Base-by-base conservation (phyloP, 2,888 invertebrate genomes). In the Alsophila aescularia region DNA sequence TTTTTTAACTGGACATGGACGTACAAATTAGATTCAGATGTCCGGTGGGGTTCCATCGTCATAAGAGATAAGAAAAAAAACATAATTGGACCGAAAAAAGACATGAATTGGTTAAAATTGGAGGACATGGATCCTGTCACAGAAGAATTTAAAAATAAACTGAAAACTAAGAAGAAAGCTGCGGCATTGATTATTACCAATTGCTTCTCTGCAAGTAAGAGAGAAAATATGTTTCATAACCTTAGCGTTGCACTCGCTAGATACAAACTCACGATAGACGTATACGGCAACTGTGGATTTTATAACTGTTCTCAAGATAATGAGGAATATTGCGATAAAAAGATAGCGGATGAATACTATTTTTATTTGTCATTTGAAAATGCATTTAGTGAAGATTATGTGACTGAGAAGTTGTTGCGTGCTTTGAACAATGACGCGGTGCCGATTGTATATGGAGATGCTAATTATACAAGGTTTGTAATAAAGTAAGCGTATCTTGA, bases 101-200 rank as follows among this genome's bases (percentile, higher is more conserved):
- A 77, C 3, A 85, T 85, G 79, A 55, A 78, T 35, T 88, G 87
- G 86, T 62, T 83, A 10, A 56, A 70, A 44, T 45, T 69, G 35
- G 50, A 65, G 8, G 64, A 77, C 8, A 78, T 87, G 79, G 49
- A 64, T 0, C 75, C 76, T 6, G 66, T 81, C 0, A 64, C 60
- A 52, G 58, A 81, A 64, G 58, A 75, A 0, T 67, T 83, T 9
- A 72, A 73, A 58, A 15, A 56, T 2, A 62, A 68, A 8, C 57
- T 86, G 1, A 62, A 60, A n/a, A 69, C 55, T 16, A 72, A 79
- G 43, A 67, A 72, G 2, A 68, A 58, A 42, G 71, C 85, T 0
- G 73, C 66, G 0, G 77, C 67, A 0, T 76, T 75, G 85, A 85
- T 71, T 40, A 83, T 52, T 61, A 80, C 64, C 48, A 85, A 57